Percentiles rank a stretch among this genome's conserved stretches.
These are phyloP conservation scores for Cyanoderma ruficeps DNA, from an alignment of 2,113 vertebrate genomes.

Conservation along the genomic window DNA sequence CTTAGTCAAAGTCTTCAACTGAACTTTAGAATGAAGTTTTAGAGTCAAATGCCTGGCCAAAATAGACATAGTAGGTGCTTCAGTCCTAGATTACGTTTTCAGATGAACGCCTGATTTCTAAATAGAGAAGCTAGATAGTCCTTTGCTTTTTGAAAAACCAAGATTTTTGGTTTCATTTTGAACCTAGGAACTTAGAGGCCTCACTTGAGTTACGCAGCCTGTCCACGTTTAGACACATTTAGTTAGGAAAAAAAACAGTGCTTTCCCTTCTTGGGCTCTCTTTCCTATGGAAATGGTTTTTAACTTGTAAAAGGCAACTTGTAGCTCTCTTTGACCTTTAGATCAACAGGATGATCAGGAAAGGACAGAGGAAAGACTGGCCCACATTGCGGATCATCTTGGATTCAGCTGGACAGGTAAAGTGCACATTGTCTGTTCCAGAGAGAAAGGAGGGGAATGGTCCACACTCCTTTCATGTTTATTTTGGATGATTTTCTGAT, in stretches of 20 bases:
- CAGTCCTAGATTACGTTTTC: not conserved
- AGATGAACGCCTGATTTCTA: not conserved
- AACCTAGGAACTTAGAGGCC: not conserved
- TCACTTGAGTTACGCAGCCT: not conserved
- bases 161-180: not conserved
- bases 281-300: not conserved
- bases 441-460: not conserved
- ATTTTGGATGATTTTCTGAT: not conserved
- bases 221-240: not conserved
- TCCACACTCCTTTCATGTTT: not conserved
- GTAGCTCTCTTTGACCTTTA: slow-evolving; percentile 80
- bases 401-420: slow-evolving; percentile 99
- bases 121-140: not conserved
- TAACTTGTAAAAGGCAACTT: slow-evolving; percentile 46
- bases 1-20: not conserved
- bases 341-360: slow-evolving; percentile 89
- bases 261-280: slow-evolving; percentile 14
- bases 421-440: not conserved
- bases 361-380: slow-evolving; percentile 87
- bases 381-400: slow-evolving; percentile 92
- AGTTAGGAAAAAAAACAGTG: not conserved
- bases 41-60: not conserved
- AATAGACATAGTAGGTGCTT: not conserved
- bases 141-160: not conserved
- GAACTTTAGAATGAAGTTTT: not conserved